Conservation (phyloP, 2,888 invertebrate genomes). For the Tridacna crocea region DNA sequence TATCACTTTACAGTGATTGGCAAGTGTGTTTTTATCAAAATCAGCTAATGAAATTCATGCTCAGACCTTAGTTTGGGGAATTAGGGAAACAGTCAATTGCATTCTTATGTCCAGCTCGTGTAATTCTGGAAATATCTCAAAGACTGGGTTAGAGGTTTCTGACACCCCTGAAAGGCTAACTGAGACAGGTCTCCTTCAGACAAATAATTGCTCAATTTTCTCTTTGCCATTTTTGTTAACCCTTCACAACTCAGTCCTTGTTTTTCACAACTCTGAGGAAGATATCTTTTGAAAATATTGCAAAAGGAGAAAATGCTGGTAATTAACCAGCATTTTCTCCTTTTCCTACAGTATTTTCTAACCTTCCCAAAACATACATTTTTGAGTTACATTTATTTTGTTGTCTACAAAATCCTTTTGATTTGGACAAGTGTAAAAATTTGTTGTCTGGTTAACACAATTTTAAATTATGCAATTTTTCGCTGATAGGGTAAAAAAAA, state of each 20-base stretch:
- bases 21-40: slow-evolving; percentile 15
- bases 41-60: slow-evolving; percentile 21
- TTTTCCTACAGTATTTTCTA: background rate
- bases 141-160: background rate
- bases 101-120: background rate
- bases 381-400: background rate
- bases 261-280: no score
- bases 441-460: no score
- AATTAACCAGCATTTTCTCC: slow-evolving; percentile 1
- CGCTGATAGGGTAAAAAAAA: no score
- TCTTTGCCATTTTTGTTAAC: no score
- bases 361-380: background rate
- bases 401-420: background rate
- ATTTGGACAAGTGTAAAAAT: background rate
- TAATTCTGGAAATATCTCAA: background rate
- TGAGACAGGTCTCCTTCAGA: no score
- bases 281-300: background rate
- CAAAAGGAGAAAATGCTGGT: background rate
- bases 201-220: no score
- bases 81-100: slow-evolving; percentile 1
- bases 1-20: slow-evolving; percentile 13
- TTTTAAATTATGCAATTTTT: no score
- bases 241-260: no score
- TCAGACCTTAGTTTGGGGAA: slow-evolving; percentile 7
- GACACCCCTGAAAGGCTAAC: no score